phyloP scores from a whole-genome alignment of 1,140 invertebrate species.

The Zelostemma sp. region DNA sequence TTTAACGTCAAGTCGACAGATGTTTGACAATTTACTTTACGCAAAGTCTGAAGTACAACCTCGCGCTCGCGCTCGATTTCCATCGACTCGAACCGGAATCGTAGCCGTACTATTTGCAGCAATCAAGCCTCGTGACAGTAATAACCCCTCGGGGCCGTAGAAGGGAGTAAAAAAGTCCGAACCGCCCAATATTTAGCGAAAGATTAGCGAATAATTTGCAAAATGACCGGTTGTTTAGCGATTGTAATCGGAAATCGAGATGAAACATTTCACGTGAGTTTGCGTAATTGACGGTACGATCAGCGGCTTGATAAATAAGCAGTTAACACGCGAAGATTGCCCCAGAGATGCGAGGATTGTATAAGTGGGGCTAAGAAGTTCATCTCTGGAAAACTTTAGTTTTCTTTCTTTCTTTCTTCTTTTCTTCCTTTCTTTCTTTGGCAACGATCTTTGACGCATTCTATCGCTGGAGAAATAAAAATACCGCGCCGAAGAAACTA shows the following conservation, averaged over 20 bases:
- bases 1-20: conserved; percentile 14
- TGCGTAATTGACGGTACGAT: conserved; percentile 44
- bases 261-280: conserved; percentile 38
- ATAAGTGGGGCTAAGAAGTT: not conserved
- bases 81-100: conserved; percentile 21
- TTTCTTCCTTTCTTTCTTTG: no score
- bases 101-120: conserved; percentile 21
- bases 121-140: conserved; percentile 42
- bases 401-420: no score
- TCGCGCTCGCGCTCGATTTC: conserved; percentile 1
- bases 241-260: conserved; percentile 33
- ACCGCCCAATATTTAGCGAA: conserved; percentile 37
- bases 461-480: no score
- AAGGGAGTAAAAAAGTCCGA: not conserved
- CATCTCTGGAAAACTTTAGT: no score
- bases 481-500: no score
- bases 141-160: conserved; percentile 27
- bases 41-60: conserved; percentile 2
- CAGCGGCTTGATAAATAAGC: conserved; percentile 42
- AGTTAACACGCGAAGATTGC: conserved; percentile 47
- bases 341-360: conserved; percentile 28
- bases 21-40: conserved; percentile 15
- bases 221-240: conserved; percentile 39
- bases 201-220: conserved; percentile 44
- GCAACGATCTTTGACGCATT: no score